Evolutionary conservation across 2,797 vertebrate species (phyloP).

Genomic region (Macropus fuliginosus): DNA sequence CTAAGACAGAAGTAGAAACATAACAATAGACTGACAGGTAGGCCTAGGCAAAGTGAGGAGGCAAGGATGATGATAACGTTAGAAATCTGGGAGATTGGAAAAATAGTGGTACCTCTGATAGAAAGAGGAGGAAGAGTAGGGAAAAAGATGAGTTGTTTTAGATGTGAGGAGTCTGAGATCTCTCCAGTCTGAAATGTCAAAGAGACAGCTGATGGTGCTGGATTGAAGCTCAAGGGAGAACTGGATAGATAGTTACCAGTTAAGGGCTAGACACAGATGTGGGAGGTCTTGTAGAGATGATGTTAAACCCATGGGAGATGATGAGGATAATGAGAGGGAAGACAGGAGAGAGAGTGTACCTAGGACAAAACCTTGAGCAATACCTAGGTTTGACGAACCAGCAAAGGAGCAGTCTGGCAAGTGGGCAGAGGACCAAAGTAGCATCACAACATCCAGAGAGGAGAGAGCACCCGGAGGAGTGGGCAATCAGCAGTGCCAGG

Average conservation of each 20-base stretch:
- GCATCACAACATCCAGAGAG: background rate
- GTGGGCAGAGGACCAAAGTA: background rate
- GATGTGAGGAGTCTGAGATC: background rate
- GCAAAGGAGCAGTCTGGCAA: background rate
- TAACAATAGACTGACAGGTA: background rate
- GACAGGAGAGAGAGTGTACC: background rate
- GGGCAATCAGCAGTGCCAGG: no score
- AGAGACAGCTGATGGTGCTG: background rate
- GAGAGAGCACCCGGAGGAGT: background rate
- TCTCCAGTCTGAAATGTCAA: background rate
- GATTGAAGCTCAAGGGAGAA: background rate
- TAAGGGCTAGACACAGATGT: background rate
- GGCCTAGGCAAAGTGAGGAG: no score
- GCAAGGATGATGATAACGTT: no score
- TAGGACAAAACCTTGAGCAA: background rate
- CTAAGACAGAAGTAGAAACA: background rate
- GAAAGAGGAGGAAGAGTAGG: background rate
- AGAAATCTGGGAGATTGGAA: background rate
- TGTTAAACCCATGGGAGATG: background rate
- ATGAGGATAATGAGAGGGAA: background rate
- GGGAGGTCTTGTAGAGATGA: background rate
- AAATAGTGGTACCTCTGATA: background rate
- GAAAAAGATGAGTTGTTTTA: background rate
- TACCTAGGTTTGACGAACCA: background rate
- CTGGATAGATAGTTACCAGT: background rate